These are phyloP conservation scores for Caenorhabditis doughertyi DNA, from an alignment of 2,888 invertebrate species.

Conservation along the genomic window DNA sequence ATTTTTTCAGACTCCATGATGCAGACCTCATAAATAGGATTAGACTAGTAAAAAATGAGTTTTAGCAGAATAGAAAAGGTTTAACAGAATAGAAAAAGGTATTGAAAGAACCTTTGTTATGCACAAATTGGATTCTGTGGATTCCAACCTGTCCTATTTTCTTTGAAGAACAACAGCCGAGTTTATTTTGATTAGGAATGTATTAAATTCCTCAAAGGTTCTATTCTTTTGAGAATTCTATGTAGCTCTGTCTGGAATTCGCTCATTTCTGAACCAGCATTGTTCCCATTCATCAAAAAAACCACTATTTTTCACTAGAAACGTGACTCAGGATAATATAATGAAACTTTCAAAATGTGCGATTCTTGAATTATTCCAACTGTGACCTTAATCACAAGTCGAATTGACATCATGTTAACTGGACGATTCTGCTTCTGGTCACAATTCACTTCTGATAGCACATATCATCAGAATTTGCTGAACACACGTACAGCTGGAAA, in stretches of 20 bases:
- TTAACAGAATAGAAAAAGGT: not conserved
- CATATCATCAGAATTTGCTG: slow-evolving; percentile 30
- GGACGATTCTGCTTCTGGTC: slow-evolving; percentile 9
- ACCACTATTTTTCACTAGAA: not conserved
- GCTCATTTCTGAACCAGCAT: not conserved
- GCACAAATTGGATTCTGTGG: not conserved
- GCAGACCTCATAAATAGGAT: not conserved
- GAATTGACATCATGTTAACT: slow-evolving; percentile 27
- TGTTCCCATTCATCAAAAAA: not conserved
- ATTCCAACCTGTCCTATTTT: not conserved
- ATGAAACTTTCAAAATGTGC: not conserved
- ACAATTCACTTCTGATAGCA: slow-evolving; percentile 3
- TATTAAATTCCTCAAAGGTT: not conserved
- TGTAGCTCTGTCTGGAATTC: not conserved
- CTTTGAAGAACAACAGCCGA: not conserved
- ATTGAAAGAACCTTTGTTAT: not conserved
- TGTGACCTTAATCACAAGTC: not conserved
- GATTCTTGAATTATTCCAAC: not conserved
- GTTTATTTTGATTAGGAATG: slow-evolving; percentile 2
- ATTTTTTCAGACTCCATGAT: slow-evolving; percentile 20
- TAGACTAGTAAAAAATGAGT: slow-evolving; percentile 1
- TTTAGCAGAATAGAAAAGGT: not conserved
- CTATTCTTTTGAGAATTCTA: not conserved
- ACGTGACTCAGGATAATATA: not conserved
- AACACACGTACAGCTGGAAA: slow-evolving; percentile 34